These are phyloP conservation scores for Drosophila anceps DNA, from an alignment of 2,888 invertebrate species.

Conservation along the genomic window DNA sequence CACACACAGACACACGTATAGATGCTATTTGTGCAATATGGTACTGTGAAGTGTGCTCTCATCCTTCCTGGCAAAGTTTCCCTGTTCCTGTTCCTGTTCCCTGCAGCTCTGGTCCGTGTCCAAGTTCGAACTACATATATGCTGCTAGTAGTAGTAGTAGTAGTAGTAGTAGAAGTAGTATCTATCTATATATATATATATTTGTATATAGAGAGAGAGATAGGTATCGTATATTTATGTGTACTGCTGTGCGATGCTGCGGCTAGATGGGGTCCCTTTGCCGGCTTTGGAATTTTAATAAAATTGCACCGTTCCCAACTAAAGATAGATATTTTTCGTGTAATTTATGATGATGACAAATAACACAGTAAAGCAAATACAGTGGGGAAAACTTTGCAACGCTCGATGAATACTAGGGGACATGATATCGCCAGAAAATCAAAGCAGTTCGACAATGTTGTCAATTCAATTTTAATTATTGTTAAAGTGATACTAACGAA, in stretches of 20 bases:
- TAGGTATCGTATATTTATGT: slow-evolving; percentile 51
- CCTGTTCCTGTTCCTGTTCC: too few species aligned
- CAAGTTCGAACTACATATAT: slow-evolving; percentile 34
- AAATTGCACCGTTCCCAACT: slow-evolving; percentile 80
- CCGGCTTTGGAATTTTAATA: slow-evolving; percentile 78
- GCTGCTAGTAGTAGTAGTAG: slow-evolving; percentile 1
- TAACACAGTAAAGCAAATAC: slow-evolving; percentile 40
- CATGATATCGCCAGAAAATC: neutral
- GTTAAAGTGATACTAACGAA: neutral
- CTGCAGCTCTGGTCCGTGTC: slow-evolving; percentile 16
- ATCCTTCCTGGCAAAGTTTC: slow-evolving; percentile 23
- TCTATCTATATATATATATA: slow-evolving; percentile 27
- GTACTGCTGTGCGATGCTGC: slow-evolving; percentile 39
- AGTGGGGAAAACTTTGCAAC: neutral
- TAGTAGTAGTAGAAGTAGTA: slow-evolving; percentile 1
- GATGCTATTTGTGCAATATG: slow-evolving; percentile 75
- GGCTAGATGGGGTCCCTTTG: slow-evolving; percentile 22
- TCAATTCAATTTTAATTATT: neutral
- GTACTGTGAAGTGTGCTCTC: slow-evolving; percentile 42
- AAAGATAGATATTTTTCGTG: slow-evolving; percentile 80
- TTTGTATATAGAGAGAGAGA: slow-evolving; percentile 23
- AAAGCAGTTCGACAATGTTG: neutral
- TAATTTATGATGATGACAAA: slow-evolving; percentile 80
- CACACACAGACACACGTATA: slow-evolving; percentile 12
- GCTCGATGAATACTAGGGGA: neutral